These are phyloP conservation scores for Yoshiicerus persimilis DNA, from an alignment of 1,140 invertebrate genomes.

Conservation along the genomic window DNA sequence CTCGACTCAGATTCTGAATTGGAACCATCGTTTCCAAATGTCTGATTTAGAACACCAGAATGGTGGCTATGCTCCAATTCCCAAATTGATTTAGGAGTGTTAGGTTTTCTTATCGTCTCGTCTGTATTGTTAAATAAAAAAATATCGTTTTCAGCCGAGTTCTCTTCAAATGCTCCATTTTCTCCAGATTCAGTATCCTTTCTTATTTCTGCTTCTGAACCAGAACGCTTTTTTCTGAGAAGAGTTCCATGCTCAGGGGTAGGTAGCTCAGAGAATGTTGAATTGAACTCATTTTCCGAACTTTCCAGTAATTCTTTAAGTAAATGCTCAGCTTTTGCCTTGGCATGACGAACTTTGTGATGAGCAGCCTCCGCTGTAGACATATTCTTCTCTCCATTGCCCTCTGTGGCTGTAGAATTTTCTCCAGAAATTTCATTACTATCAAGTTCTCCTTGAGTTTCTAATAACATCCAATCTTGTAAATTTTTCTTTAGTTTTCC, in stretches of 20 bases:
- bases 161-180: constrained; percentile 61
- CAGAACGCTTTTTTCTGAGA: not conserved
- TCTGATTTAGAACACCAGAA: constrained; percentile 42
- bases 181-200: constrained; percentile 35
- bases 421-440: not conserved
- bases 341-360: not conserved
- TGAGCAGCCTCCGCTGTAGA: not conserved
- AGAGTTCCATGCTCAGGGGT: constrained; percentile 28
- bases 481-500: constrained; percentile 32
- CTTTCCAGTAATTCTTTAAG: not conserved
- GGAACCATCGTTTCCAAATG: constrained; percentile 44
- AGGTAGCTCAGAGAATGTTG: not conserved
- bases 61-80: constrained; percentile 50
- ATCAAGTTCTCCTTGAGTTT: not conserved
- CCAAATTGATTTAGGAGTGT: constrained; percentile 54
- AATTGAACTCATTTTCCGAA: not conserved
- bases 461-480: constrained; percentile 22
- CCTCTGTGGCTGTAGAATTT: not conserved
- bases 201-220: not conserved
- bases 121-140: constrained; percentile 54
- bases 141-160: constrained; percentile 54
- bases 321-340: not conserved
- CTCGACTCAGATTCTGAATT: constrained; percentile 78
- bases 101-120: constrained; percentile 54
- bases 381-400: not conserved